phyloP scores from a whole-genome alignment of 2,113 vertebrate genomes.

The Anguilla rostrata region DNA sequence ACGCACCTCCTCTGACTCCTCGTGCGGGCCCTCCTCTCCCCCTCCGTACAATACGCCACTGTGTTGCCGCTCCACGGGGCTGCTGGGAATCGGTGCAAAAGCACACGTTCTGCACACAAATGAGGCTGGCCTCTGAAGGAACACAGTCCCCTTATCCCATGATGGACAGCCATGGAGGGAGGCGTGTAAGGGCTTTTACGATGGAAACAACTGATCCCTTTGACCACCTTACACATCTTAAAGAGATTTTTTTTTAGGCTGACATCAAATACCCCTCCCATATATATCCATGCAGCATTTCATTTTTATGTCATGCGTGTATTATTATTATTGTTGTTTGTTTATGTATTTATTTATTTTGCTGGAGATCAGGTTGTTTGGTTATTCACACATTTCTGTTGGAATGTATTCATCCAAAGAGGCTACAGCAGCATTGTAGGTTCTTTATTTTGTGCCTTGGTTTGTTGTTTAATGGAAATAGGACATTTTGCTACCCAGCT shows the following conservation, averaged over 20 bases:
- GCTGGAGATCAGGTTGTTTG: neutral
- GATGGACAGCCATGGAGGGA: constrained; percentile 33
- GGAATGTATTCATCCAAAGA: neutral
- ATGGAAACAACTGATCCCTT: neutral
- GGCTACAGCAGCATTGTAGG: neutral
- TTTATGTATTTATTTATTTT: neutral
- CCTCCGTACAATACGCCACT: constrained; percentile 73
- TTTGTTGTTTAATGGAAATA: neutral
- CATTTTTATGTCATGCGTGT: no score
- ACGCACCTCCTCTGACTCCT: neutral
- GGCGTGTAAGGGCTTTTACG: constrained; percentile 33
- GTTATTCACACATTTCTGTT: neutral
- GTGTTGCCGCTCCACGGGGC: constrained; percentile 67
- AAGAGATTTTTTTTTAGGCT: neutral
- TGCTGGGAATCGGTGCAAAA: constrained; percentile 60
- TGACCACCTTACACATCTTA: neutral
- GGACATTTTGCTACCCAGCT: neutral
- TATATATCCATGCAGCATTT: neutral
- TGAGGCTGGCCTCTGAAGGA: constrained; percentile 65
- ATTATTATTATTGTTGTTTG: neutral
- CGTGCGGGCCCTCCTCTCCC: constrained; percentile 54
- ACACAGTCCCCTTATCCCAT: constrained; percentile 65
- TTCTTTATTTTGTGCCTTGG: neutral
- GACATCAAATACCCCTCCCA: neutral
- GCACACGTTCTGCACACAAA: constrained; percentile 72